Percentiles rank a stretch among this genome's conserved stretches.
Evolutionary conservation across 2,888 invertebrate genomes (phyloP).

Genomic region (Loripinus fragilis): DNA sequence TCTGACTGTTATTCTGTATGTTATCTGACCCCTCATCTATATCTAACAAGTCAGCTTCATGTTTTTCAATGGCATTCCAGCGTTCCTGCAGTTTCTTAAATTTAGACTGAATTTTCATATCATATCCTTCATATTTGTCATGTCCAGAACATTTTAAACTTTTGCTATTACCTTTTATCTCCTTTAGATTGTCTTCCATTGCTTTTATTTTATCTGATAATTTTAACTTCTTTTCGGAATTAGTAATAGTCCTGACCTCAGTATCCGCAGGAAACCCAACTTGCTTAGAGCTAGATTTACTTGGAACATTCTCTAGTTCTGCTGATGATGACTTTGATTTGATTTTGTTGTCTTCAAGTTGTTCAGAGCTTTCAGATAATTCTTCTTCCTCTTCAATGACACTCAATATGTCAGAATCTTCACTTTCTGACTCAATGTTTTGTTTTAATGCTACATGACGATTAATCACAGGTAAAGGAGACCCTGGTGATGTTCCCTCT

Average conservation of each 20-base stretch:
- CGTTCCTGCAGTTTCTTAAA: constrained; percentile 51
- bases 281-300: background rate
- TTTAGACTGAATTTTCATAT: constrained; percentile 38
- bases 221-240: background rate
- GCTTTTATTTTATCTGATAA: constrained; percentile 22
- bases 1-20: background rate
- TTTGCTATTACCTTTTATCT: background rate
- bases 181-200: constrained; percentile 31
- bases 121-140: constrained; percentile 13
- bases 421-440: constrained; percentile 11
- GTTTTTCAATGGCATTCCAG: constrained; percentile 51
- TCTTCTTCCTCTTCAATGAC: constrained; percentile 77
- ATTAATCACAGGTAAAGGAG: background rate
- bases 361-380: constrained; percentile 35
- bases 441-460: background rate
- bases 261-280: background rate
- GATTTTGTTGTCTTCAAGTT: constrained; percentile 17
- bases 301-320: background rate
- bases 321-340: background rate
- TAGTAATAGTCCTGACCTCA: background rate
- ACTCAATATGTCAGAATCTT: constrained; percentile 75
- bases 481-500: background rate
- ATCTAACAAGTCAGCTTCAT: constrained; percentile 54
- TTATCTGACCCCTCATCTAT: constrained; percentile 28
- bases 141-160: constrained; percentile 14